These are phyloP conservation scores for Yponomeuta sedellus DNA, from an alignment of 2,888 invertebrate species.

Conservation along the genomic window DNA sequence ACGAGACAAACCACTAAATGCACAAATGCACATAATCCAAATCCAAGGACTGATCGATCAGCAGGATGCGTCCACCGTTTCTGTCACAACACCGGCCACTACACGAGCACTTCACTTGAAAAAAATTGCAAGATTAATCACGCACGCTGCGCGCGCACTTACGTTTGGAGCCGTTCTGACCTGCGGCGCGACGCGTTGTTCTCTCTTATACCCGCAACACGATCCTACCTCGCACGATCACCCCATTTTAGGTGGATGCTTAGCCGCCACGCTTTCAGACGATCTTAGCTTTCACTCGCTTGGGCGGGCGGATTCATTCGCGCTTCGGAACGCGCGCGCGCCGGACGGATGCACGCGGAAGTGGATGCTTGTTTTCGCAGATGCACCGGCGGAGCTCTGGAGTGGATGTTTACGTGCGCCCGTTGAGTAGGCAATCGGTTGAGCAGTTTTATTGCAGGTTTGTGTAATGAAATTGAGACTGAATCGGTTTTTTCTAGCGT, in stretches of 20 bases:
- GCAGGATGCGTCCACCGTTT: constrained; percentile 35
- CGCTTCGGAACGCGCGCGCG: constrained; percentile 15
- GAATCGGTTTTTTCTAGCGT: neutral
- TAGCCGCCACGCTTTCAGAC: constrained; percentile 63
- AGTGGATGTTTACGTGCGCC: constrained; percentile 9
- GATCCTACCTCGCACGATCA: constrained; percentile 78
- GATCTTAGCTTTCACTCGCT: constrained; percentile 69
- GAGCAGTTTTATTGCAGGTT: neutral
- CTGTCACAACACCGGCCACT: constrained; percentile 23
- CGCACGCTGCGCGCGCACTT: constrained; percentile 77
- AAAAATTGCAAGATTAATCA: constrained; percentile 24
- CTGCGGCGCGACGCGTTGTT: constrained; percentile 82
- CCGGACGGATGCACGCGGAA: constrained; percentile 11
- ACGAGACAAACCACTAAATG: constrained; percentile 14
- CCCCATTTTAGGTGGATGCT: constrained; percentile 76
- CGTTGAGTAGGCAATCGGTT: constrained; percentile 8
- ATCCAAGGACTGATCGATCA: constrained; percentile 33
- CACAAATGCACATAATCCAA: constrained; percentile 49
- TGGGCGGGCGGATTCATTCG: constrained; percentile 42
- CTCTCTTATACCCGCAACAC: constrained; percentile 89
- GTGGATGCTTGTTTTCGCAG: constrained; percentile 8
- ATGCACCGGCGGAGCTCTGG: neutral
- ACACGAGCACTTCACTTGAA: constrained; percentile 51
- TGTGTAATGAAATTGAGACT: neutral
- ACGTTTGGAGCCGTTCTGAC: constrained; percentile 99